Base-by-base conservation (phyloP, 2,888 invertebrate genomes). In the Rambutsinella grinnellia region DNA sequence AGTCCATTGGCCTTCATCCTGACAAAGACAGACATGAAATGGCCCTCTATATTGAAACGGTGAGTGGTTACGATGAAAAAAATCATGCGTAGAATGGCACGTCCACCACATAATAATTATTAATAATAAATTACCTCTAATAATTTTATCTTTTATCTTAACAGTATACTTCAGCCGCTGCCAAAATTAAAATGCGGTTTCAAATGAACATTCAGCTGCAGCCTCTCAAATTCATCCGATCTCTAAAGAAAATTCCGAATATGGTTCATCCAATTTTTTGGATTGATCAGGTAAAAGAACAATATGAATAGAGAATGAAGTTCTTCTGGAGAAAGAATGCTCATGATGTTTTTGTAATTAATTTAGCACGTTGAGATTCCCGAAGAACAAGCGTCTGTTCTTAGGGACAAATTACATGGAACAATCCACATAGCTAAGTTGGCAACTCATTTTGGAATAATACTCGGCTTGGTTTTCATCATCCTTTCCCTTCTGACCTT, bases 181-280 rank as follows among this genome's bases (percentile, higher is more conserved):
- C 69, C 3, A 53, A 53, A 61, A 63, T 70, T 1, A 51, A 66
- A 2, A 49, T 74, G 24, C 19, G 80, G 15, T 70, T 80, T 57
- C 80, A 80, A 66, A 66, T 80, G 63, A 80, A 80, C 57, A 49
- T 69, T 6, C 47, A 63, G 6, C 17, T 80, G 6, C 28, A 47
- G 17, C 65, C 57, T 0, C 51, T 15, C 17, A 80, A 72, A 62
- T 69, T 23, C 17, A 78, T 78, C 51, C 51, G 46, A 26, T 17
- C 49, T 3, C 21, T 80, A 19, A 80, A 72, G 46, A 80, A 80
- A 21, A 36, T 72, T 1, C 76, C 75, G 1, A 8, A 47, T 44
- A 72, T 80, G 76, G n/a, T 80, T 0, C 72, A 74, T 28, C 80
- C 80, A 0, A 10, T 80, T 5, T 69, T 80, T 24, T 80, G 80